Evolutionary conservation across 2,888 invertebrate genomes (phyloP).

Genomic region (Synanthedon myopaeformis): DNA sequence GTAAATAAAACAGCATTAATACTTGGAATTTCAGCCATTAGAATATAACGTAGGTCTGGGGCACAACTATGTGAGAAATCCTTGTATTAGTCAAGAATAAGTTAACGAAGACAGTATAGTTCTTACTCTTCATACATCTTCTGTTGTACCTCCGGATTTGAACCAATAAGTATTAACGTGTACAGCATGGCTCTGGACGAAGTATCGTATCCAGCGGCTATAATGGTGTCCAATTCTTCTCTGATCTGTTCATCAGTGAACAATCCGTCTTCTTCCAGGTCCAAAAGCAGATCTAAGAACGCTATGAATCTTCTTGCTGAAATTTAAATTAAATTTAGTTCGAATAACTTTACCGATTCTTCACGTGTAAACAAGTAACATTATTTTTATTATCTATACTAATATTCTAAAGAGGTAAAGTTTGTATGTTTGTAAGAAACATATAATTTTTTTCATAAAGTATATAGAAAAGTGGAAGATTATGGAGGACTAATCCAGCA

Average conservation of each 20-base stretch:
- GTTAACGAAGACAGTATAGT: neutral
- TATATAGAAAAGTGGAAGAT: no score
- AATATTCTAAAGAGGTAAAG: no score
- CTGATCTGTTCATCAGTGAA: constrained; percentile 43
- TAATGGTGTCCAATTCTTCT: constrained; percentile 56
- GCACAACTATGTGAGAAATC: no score
- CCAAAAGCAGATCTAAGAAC: constrained; percentile 48
- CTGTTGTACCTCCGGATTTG: constrained; percentile 31
- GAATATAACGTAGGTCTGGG: no score
- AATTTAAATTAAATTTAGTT: neutral
- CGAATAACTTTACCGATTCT: no score
- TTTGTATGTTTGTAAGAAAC: no score
- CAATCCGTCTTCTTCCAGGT: constrained; percentile 27
- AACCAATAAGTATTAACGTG: constrained; percentile 31
- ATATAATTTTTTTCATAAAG: no score
- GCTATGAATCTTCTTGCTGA: constrained; percentile 23
- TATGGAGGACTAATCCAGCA: no score
- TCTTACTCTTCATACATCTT: constrained; percentile 24
- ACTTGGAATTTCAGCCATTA: no score
- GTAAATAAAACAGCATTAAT: no score
- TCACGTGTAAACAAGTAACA: no score
- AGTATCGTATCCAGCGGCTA: constrained; percentile 53
- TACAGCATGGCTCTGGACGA: constrained; percentile 29
- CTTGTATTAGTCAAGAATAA: neutral
- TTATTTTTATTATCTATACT: no score